Evolutionary conservation across 2,113 vertebrate species (phyloP).

Genomic region (Ameiurus melas): DNA sequence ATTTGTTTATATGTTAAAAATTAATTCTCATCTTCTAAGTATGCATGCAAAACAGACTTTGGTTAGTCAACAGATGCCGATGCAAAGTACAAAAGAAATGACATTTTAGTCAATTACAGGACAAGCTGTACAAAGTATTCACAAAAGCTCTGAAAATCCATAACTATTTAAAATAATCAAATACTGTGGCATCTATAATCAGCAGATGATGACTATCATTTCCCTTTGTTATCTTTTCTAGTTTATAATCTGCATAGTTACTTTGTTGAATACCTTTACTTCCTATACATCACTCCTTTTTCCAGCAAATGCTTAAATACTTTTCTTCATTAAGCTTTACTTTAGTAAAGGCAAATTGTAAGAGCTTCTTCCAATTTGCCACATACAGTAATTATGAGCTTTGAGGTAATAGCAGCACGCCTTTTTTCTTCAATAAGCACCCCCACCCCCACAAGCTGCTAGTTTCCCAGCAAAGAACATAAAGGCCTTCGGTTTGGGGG

Average conservation of each 20-base stretch:
- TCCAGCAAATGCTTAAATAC: constrained; percentile 30
- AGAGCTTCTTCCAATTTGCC: constrained; percentile 52
- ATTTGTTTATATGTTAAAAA: constrained; percentile 10
- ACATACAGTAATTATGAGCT: constrained; percentile 59
- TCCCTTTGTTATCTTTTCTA: constrained; percentile 1
- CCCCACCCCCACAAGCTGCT: constrained; percentile 57
- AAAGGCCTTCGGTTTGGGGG: constrained; percentile 62
- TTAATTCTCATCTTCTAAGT: neutral
- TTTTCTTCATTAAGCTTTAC: constrained; percentile 53
- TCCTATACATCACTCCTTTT: neutral
- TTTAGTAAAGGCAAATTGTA: constrained; percentile 55
- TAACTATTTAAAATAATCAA: neutral
- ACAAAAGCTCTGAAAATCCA: neutral
- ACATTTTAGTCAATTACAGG: neutral
- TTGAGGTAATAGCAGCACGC: constrained; percentile 44
- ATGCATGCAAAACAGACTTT: neutral
- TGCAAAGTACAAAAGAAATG: neutral
- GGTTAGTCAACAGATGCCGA: constrained; percentile 5
- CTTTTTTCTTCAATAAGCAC: constrained; percentile 18
- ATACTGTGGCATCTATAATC: neutral
- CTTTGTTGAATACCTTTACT: neutral
- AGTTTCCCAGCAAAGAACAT: constrained; percentile 67
- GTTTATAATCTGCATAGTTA: neutral
- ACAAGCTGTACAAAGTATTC: neutral
- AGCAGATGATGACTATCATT: neutral